Evolutionary conservation across 2,113 vertebrate genomes (phyloP), one percentile per base, ranked within the genome.

Genomic region (Pleuronectes platessa): DNA sequence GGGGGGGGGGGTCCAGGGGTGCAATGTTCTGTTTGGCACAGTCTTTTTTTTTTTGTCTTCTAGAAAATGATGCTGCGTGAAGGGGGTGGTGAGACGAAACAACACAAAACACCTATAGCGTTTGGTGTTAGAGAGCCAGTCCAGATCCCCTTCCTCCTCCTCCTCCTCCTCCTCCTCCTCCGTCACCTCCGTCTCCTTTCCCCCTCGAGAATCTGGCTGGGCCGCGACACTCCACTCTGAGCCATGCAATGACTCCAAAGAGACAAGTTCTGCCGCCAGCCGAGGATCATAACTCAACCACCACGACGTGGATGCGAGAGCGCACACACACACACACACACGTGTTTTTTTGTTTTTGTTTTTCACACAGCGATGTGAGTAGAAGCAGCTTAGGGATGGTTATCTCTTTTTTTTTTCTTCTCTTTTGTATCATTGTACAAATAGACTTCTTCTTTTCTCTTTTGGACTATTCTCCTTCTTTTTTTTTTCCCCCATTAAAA

Each of bases 341-440:
- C 65, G 53, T 82, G 40, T 35, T 64, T 56, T 2, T 62, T 58
- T 31, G 55, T 74, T 67, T 54, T 47, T 84, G 40, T 55, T 14
- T 20, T 65, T 79, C 89, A 91, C 87, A 87, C 75, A 21, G 86
- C 66, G 15, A 84, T 83, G 88, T 94, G 89, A 94, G 90, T 91
- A 88, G 94, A 96, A 96, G 95, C 95, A 95, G 95, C 93, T 94
- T 93, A 77, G 91, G 71, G 91, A 93, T 90, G 67, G 88, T 85
- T 93, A 89, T 89, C 88, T 95, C 71, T 86, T 87, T 90, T 87
- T 73, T 15, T 49, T 42, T 12, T 12, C 11, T 27, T 27, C 12
- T 42, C 12, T 42, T 42, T 42, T 13, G 56, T 68, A 61, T 69
- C 77, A 60, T 88, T 79, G 77, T 87, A 92, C 87, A 91, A 92